These are phyloP conservation scores for Chaetoderma sp. DNA, from an alignment of 2,888 invertebrate genomes.

Conservation along the genomic window DNA sequence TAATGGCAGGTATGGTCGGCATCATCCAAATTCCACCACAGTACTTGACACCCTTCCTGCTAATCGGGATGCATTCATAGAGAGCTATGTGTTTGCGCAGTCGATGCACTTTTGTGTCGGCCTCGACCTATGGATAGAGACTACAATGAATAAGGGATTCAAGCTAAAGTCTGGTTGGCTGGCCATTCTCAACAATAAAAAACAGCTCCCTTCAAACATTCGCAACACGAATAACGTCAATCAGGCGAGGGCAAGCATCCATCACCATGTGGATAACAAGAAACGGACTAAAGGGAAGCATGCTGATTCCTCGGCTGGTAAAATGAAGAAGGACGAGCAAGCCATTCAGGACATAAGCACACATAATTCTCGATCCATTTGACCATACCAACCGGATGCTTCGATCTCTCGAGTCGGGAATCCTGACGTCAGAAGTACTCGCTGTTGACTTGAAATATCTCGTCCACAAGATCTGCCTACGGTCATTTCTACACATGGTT, in stretches of 20 bases:
- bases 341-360: neutral
- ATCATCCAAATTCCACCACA: neutral
- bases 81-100: neutral
- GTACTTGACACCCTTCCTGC: neutral
- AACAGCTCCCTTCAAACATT: neutral
- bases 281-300: neutral
- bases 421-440: neutral
- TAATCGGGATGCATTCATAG: neutral
- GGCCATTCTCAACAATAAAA: neutral
- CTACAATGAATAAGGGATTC: constrained; percentile 6
- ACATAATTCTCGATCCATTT: neutral
- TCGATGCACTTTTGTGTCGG: neutral
- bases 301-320: neutral
- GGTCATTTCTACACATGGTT: too few species aligned
- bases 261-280: neutral
- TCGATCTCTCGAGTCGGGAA: neutral
- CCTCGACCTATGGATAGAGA: constrained; percentile 4
- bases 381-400: neutral
- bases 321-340: neutral
- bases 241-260: neutral
- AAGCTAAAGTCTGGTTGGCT: constrained; percentile 5
- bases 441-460: neutral
- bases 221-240: neutral
- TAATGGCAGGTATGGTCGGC: neutral
- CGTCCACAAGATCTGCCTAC: too few species aligned